Conservation (phyloP, 2,888 invertebrate genomes). For the Luperina testacea region DNA sequence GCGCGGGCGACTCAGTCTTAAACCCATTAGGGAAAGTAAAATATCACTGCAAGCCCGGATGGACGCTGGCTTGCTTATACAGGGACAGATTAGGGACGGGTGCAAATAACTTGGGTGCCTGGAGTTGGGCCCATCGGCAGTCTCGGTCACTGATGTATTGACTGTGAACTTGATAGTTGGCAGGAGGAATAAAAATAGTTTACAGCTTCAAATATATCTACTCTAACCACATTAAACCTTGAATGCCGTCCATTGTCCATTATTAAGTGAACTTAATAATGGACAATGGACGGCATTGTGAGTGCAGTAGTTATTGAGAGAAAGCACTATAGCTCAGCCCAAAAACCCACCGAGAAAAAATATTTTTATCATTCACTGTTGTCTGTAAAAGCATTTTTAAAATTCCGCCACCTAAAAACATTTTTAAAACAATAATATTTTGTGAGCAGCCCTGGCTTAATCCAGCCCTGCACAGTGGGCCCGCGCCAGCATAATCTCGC, state of each 20-base stretch:
- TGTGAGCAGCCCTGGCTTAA: not conserved
- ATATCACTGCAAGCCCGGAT: constrained; percentile 67
- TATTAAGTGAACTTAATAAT: not conserved
- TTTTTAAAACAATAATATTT: constrained; percentile 14
- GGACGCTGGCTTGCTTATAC: constrained; percentile 45
- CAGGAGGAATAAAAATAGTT: too few relatives aligned
- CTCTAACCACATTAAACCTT: not conserved
- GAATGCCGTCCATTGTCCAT: too few relatives aligned
- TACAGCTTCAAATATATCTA: not conserved
- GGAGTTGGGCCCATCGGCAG: not conserved
- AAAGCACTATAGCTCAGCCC: not conserved
- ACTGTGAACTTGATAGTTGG: not conserved
- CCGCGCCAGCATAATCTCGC: constrained; percentile 66
- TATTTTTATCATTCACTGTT: not conserved
- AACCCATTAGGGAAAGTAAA: constrained; percentile 78
- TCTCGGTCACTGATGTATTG: not conserved
- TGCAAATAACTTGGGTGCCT: not conserved
- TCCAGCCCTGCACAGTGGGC: constrained; percentile 56
- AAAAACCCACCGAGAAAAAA: not conserved
- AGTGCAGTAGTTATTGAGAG: not conserved
- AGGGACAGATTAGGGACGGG: constrained; percentile 53
- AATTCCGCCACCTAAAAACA: not conserved
- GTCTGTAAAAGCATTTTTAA: not conserved
- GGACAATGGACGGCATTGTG: not conserved
- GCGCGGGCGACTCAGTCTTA: constrained; percentile 69